Base-by-base conservation (phyloP, 2,797 vertebrate species). In the Loris lydekkerianus region DNA sequence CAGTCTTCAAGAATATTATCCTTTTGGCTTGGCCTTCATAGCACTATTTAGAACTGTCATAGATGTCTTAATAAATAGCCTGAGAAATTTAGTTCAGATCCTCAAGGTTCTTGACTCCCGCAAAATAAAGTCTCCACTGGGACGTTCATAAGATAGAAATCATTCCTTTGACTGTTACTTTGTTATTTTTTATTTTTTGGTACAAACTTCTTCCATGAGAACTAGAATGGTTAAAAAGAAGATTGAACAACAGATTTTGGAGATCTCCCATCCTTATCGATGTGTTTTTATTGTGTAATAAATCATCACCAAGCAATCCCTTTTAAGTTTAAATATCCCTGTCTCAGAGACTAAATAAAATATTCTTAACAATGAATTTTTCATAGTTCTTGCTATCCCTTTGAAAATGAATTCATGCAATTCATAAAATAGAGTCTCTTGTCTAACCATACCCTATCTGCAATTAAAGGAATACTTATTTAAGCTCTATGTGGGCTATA, bases 61-160 rank as follows among this genome's bases (percentile, higher is more conserved):
- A 34, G 29, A 89, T 60, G 53, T 5, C 40, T 34, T 69, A 65
- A 46, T 40, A 43, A 65, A 46, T 40, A 43, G 21, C 34, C 20
- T 37, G 46, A 61, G 40, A 56, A 82, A 86, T 87, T 53, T 82
- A 75, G 20, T 56, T 90, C 34, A 75, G 72, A 61, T 46, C 84
- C 70, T 73, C 58, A 78, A 15, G 1, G 7, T 73, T 53, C 15
- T 92, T 88, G 11, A 58, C 49, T 93, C 5, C 20, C 23, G 81
- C 27, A 63, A 89, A 93, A 75, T 70, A 56, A 73, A 91, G 37
- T 84, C 23, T 96, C 15, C 31, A 76, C 49, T 84, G 46, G 37
- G 76, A 96, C n/a, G 23, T 63, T 91, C 20, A 81, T 49, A 7
- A 77, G n/a, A 78, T n/a, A 80, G 53, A 94, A 96, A 72, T 89